These are phyloP conservation scores for Grus americana DNA, from an alignment of 2,113 vertebrate genomes.

Conservation along the genomic window DNA sequence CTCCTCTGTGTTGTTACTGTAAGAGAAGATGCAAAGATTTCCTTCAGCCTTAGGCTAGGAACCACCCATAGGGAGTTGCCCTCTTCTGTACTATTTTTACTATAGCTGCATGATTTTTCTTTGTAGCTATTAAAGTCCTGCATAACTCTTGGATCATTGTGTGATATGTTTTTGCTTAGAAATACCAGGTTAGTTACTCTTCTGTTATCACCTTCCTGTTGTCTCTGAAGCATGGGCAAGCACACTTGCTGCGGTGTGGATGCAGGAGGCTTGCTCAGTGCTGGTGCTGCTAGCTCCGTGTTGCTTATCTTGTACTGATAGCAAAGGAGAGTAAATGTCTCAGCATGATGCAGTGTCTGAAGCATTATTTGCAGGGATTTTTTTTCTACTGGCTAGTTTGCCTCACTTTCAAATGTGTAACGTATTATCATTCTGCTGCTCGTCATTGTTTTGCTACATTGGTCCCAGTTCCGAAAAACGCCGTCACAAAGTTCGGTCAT, in stretches of 20 bases:
- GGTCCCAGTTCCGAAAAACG: neutral
- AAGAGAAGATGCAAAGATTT: neutral
- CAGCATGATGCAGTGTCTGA: neutral
- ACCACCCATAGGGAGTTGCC: slow-evolving; percentile 11
- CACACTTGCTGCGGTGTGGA: neutral
- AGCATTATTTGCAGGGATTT: neutral
- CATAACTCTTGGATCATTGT: neutral
- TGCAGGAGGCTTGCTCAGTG: neutral
- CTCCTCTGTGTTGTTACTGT: neutral
- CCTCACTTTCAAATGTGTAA: neutral
- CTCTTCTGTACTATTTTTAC: slow-evolving; percentile 16
- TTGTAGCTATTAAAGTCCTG: neutral
- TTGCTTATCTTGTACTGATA: neutral
- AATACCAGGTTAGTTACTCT: neutral
- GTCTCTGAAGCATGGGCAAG: neutral
- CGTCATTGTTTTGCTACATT: rapidly evolving
- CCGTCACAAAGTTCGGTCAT: rapidly evolving
- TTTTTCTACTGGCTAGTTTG: neutral
- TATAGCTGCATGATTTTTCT: slow-evolving; percentile 9
- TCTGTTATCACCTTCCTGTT: neutral
- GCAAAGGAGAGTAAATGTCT: neutral
- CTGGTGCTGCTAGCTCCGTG: neutral
- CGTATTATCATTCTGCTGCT: neutral
- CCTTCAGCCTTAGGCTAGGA: neutral
- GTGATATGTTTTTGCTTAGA: neutral